Base-by-base conservation (phyloP, 1,140 invertebrate species). In the Maniola jurtina region DNA sequence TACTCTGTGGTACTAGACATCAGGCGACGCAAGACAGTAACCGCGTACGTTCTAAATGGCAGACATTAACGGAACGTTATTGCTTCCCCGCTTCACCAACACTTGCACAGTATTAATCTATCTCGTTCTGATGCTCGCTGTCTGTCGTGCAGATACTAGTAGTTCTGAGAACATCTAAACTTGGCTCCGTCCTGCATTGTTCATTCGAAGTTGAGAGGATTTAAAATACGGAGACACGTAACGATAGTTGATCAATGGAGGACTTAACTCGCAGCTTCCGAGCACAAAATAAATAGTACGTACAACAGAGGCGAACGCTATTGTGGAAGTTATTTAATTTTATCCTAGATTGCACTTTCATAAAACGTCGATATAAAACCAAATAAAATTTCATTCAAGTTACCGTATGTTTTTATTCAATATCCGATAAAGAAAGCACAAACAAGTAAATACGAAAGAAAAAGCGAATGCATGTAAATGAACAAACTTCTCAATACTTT, bases 11-110 rank as follows among this genome's bases (percentile, higher is more conserved):
- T 70, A 66, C 70, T 65, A 56, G 72, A 78, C 73, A 75, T 76
- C 77, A 77, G 70, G 61, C 74, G 70, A 83, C 75, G 75, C 71
- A 81, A 81, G 79, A 84, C 80, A 81, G 64, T 81, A 81, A 80
- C 78, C 76, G 75, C 72, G 76, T 83, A 85, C 79, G 75, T 84
- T 77, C 81, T 82, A 85, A 85, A 89, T 84, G 79, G 77, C 74
- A 73, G 74, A 84, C 87, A 89, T 87, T 88, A 85, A 83, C 78
- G 80, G 77, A 86, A 85, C 77, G 79, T 80, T 88, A 87, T 88
- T 84, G 84, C 81, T 83, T 80, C 78, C 79, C 76, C 71, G 77
- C 79, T 87, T 77, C 72, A 84, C 71, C 70, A 78, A 81, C 83
- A 85, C 81, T 83, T 81, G 83, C 78, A 77, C 66, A 75, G 76